These are phyloP conservation scores for Coenobita brevimanus DNA, from an alignment of 1,140 invertebrate genomes.

Conservation along the genomic window DNA sequence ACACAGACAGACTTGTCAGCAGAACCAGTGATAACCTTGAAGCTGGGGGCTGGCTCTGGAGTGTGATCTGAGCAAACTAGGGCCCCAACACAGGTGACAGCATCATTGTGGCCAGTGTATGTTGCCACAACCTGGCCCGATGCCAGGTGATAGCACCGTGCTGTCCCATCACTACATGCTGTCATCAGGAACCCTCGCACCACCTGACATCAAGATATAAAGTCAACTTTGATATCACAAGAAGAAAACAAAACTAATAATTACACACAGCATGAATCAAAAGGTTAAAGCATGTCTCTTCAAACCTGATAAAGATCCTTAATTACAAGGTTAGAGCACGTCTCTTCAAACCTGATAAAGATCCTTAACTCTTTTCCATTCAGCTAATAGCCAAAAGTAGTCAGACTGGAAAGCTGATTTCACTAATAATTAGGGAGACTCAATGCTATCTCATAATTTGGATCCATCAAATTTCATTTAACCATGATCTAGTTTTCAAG, in stretches of 20 bases:
- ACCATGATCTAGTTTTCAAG: no score
- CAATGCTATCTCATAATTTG: no score
- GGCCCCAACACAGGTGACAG: constrained; percentile 56
- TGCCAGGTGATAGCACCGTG: constrained; percentile 51
- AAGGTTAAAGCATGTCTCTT: no score
- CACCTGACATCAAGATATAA: constrained; percentile 46
- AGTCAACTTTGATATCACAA: not conserved
- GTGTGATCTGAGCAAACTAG: constrained; percentile 40
- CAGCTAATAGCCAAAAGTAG: no score
- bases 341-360: no score
- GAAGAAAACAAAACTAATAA: not conserved
- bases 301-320: no score
- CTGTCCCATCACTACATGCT: constrained; percentile 62
- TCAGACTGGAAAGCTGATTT: no score
- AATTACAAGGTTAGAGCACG: no score
- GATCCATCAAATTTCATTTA: no score
- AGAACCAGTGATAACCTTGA: constrained; percentile 63
- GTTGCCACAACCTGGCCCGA: constrained; percentile 54
- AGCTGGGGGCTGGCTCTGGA: constrained; percentile 10
- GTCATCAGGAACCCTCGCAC: constrained; percentile 59
- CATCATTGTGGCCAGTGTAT: constrained; percentile 47
- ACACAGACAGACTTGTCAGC: constrained; percentile 60
- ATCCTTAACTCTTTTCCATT: no score
- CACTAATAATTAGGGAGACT: no score
- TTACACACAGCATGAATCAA: not conserved